Evolutionary conservation across 2,888 invertebrate species (phyloP).

Genomic region (Aromia moschata): DNA sequence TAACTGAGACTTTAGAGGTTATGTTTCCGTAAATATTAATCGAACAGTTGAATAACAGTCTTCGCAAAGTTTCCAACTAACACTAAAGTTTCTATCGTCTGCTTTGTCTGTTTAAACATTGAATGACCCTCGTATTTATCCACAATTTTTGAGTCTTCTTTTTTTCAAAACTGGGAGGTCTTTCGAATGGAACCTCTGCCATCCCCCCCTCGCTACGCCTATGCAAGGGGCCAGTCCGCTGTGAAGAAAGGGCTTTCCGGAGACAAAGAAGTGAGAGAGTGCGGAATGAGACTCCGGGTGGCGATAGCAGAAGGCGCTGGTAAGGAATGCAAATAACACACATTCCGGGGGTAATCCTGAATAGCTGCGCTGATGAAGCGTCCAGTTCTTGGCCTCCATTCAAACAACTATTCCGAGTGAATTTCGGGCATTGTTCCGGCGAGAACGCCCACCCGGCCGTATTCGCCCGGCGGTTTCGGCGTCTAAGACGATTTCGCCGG

Average conservation of each 20-base stretch:
- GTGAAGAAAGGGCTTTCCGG: not conserved
- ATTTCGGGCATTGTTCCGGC: slow-evolving; percentile 44
- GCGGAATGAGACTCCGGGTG: slow-evolving; percentile 36
- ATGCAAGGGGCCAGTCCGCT: not conserved
- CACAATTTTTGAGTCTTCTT: too few relatives aligned
- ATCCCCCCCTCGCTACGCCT: not conserved
- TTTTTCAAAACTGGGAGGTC: too few relatives aligned
- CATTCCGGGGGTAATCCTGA: slow-evolving; percentile 60
- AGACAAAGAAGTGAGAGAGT: slow-evolving; percentile 30
- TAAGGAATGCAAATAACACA: slow-evolving; percentile 55
- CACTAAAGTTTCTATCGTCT: too few relatives aligned
- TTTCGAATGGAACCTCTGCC: too few relatives aligned
- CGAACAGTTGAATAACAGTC: too few relatives aligned
- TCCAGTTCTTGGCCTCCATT: slow-evolving; percentile 56
- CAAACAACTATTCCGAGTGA: slow-evolving; percentile 54
- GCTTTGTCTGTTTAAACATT: too few relatives aligned
- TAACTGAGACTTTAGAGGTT: too few relatives aligned
- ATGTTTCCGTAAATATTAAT: too few relatives aligned
- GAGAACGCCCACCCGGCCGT: slow-evolving; percentile 20
- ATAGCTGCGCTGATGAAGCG: slow-evolving; percentile 62
- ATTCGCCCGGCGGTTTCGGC: slow-evolving; percentile 25
- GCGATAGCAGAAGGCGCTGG: slow-evolving; percentile 38
- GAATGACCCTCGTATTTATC: too few relatives aligned
- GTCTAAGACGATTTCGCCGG: slow-evolving; percentile 12
- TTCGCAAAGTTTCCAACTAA: too few relatives aligned